Conservation (phyloP, 2,113 vertebrate species). For the Corynorhinus townsendii region DNA sequence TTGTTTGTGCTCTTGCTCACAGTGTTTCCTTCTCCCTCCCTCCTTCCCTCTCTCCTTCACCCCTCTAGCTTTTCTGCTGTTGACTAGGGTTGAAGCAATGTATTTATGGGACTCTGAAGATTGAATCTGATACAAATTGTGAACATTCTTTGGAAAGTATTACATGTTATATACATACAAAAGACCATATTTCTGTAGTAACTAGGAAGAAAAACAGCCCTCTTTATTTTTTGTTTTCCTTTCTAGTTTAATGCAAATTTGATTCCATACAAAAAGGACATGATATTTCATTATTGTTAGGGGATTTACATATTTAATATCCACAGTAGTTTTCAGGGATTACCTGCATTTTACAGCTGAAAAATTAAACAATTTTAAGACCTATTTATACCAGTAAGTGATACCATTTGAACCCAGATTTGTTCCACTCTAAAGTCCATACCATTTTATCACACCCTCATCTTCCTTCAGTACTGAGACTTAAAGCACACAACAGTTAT, state of each 20-base stretch:
- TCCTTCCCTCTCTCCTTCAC: neutral
- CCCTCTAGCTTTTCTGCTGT: neutral
- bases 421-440: neutral
- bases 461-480: neutral
- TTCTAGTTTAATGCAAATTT: slow-evolving; percentile 19
- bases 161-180: neutral
- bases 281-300: neutral
- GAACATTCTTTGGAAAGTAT: neutral
- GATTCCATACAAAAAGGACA: neutral
- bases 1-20: neutral
- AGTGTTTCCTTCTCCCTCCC: neutral
- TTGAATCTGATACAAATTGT: neutral
- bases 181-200: neutral
- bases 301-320: neutral
- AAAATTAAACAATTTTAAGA: neutral
- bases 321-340: neutral
- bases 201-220: neutral
- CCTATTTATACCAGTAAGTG: neutral
- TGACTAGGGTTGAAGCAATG: neutral
- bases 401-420: neutral
- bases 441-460: neutral
- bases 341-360: neutral
- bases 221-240: neutral
- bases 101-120: neutral
- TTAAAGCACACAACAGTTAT: neutral